These are phyloP conservation scores for Equus quagga DNA, from an alignment of 2,113 vertebrate species.

Conservation along the genomic window DNA sequence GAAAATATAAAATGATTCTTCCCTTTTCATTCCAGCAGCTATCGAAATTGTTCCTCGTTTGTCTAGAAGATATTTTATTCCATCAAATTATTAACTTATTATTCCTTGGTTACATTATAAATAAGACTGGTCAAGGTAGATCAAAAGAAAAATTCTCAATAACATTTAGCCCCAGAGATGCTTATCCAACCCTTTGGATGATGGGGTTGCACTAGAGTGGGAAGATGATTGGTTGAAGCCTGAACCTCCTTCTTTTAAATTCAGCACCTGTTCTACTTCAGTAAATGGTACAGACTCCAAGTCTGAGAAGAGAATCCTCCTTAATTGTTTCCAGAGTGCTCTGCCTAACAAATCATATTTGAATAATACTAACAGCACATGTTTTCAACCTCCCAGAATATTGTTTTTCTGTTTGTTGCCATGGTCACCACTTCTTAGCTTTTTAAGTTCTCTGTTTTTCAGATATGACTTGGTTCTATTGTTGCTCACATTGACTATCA, in stretches of 20 bases:
- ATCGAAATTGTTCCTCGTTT: conserved; percentile 9
- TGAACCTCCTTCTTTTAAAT: background rate
- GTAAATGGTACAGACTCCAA: background rate
- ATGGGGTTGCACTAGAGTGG: background rate
- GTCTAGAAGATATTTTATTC: background rate
- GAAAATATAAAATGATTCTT: background rate
- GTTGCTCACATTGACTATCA: background rate
- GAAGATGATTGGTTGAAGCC: background rate
- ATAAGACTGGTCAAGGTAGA: background rate
- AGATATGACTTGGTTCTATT: background rate
- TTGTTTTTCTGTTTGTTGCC: conserved; percentile 42
- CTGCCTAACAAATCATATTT: conserved; percentile 53
- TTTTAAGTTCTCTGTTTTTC: conserved; percentile 9
- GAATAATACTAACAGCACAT: conserved; percentile 44
- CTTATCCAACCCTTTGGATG: background rate
- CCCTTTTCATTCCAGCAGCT: background rate
- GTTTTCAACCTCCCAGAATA: conserved; percentile 27
- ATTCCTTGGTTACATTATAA: background rate
- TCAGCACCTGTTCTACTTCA: background rate
- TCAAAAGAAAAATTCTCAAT: background rate
- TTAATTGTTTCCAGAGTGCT: conserved; percentile 45
- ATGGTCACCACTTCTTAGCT: background rate
- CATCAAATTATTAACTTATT: background rate
- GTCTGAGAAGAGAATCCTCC: background rate
- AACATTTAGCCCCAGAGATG: background rate